These are phyloP conservation scores for Bibio marci DNA, from an alignment of 2,888 invertebrate genomes.

Conservation along the genomic window DNA sequence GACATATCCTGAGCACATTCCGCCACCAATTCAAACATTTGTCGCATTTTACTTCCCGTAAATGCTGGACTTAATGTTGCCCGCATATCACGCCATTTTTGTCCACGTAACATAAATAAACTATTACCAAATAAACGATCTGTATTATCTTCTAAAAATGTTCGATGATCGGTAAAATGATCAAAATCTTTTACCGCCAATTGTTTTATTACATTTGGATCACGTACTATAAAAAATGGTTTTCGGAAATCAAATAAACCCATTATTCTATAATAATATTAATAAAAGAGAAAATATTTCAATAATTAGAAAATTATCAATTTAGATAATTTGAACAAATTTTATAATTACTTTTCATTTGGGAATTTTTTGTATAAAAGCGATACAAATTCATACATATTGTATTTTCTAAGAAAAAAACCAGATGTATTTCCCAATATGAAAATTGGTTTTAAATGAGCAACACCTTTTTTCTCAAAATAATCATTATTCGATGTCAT, in stretches of 20 bases:
- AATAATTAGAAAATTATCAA: neutral
- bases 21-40: conserved; percentile 10
- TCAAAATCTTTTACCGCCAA: conserved; percentile 8
- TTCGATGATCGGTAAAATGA: conserved; percentile 5
- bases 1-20: neutral
- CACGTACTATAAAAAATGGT: conserved; percentile 25
- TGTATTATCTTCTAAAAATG: neutral
- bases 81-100: conserved; percentile 18
- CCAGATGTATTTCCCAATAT: neutral
- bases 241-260: conserved; percentile 24
- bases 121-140: too few species aligned
- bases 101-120: too few species aligned
- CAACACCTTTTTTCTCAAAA: neutral
- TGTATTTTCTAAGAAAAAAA: neutral
- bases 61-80: conserved; percentile 18
- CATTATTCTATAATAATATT: conserved; percentile 17
- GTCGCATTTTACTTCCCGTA: conserved; percentile 17
- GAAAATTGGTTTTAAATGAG: neutral
- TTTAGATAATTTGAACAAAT: neutral
- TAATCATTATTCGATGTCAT: neutral
- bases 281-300: neutral
- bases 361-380: neutral
- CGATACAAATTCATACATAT: neutral
- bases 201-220: conserved; percentile 22
- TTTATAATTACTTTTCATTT: neutral